phyloP scores from a whole-genome alignment of 1,140 invertebrate species.

The Magallana gigas region DNA sequence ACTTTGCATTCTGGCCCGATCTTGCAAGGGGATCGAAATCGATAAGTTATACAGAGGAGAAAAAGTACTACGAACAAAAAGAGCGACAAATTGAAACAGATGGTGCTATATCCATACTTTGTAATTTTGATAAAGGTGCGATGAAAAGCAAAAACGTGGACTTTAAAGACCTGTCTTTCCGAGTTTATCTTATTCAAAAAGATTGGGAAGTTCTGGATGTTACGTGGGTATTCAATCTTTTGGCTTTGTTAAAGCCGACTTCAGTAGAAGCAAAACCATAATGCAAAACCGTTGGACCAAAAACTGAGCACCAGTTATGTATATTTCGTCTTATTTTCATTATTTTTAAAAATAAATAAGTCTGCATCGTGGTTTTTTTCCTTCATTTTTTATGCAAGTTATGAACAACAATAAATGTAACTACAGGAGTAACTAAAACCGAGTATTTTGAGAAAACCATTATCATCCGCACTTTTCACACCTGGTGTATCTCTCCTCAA shows the following conservation, averaged over 20 bases:
- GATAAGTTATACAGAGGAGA: background rate
- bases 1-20: background rate
- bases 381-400: no score
- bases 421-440: no score
- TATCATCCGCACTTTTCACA: no score
- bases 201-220: conserved; percentile 6
- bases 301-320: no score
- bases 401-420: background rate
- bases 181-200: background rate
- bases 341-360: no score
- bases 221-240: background rate
- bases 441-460: no score
- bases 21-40: background rate
- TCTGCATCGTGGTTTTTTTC: no score
- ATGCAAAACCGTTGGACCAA: no score
- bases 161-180: background rate
- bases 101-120: background rate
- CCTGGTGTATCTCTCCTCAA: no score
- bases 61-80: background rate
- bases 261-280: no score
- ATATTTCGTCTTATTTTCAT: no score
- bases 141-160: background rate
- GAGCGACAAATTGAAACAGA: background rate
- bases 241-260: background rate
- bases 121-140: background rate